Evolutionary conservation across 2,797 vertebrate genomes (phyloP).

Genomic region (Spinibarbus caldwelli): DNA sequence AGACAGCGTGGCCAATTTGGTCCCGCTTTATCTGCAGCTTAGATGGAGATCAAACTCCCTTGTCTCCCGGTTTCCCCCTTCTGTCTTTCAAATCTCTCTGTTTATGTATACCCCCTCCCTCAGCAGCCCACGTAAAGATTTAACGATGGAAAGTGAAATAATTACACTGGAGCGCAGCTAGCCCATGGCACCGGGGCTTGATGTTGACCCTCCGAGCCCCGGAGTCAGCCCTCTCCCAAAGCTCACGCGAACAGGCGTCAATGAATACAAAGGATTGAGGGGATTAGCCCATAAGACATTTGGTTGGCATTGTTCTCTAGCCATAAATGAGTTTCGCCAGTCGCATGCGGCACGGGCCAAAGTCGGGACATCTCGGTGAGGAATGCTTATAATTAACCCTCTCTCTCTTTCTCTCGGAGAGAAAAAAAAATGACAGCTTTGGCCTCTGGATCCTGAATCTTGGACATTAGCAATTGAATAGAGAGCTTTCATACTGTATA

Average conservation of each 20-base stretch:
- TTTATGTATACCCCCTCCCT: slow-evolving; percentile 63
- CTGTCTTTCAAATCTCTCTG: slow-evolving; percentile 61
- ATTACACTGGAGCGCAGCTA: slow-evolving; percentile 74
- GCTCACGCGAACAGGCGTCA: slow-evolving; percentile 80
- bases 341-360: slow-evolving; percentile 80
- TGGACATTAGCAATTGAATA: slow-evolving; percentile 98
- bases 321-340: slow-evolving; percentile 88
- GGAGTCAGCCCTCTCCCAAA: slow-evolving; percentile 78
- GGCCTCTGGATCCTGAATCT: slow-evolving; percentile 88
- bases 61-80: slow-evolving; percentile 55
- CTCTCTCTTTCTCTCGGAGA: slow-evolving; percentile 67
- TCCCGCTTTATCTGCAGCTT: slow-evolving; percentile 69
- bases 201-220: slow-evolving; percentile 80
- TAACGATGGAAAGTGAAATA: slow-evolving; percentile 81
- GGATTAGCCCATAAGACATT: slow-evolving; percentile 89
- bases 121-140: slow-evolving; percentile 67
- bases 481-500: slow-evolving; percentile 98
- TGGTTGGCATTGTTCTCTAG: slow-evolving; percentile 84
- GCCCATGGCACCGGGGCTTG: slow-evolving; percentile 80
- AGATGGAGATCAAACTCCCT: slow-evolving; percentile 80
- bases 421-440: slow-evolving; percentile 84
- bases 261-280: slow-evolving; percentile 86
- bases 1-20: slow-evolving; percentile 74
- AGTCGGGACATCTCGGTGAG: slow-evolving; percentile 81
- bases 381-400: slow-evolving; percentile 93